Percentiles rank a stretch among this genome's conserved stretches.
These are phyloP conservation scores for Prionailurus bengalensis DNA, from an alignment of 2,113 vertebrate genomes.

Conservation along the genomic window DNA sequence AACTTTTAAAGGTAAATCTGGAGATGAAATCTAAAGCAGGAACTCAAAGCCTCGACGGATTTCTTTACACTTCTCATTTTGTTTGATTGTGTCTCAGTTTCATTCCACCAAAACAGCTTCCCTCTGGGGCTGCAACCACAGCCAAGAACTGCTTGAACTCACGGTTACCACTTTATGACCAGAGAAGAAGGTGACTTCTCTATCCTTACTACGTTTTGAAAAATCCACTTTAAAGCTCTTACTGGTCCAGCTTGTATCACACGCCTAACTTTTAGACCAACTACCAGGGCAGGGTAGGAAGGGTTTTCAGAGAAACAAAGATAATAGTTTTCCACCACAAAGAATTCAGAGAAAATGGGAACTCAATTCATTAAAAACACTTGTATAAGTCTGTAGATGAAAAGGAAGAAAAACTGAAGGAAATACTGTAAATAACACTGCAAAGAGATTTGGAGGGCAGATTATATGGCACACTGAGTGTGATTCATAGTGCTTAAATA, in stretches of 20 bases:
- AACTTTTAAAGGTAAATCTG: background rate
- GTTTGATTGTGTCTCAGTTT: background rate
- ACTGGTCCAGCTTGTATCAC: background rate
- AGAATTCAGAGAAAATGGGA: background rate
- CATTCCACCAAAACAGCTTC: background rate
- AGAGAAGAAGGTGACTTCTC: background rate
- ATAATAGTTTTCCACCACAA: background rate
- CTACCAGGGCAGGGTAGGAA: background rate
- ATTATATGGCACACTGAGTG: background rate
- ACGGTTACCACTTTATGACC: background rate
- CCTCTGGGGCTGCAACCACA: background rate
- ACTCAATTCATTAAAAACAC: background rate
- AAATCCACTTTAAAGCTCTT: background rate
- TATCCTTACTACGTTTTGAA: background rate
- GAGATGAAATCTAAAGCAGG: background rate
- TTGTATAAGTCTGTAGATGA: background rate
- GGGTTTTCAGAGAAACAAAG: background rate
- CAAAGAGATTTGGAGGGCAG: background rate
- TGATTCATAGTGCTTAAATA: background rate
- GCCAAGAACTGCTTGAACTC: background rate
- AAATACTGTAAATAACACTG: background rate
- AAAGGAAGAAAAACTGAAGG: background rate
- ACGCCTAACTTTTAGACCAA: background rate
- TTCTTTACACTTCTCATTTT: background rate
- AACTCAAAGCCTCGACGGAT: background rate